Conservation (phyloP, 2,113 vertebrate genomes). For the Sinocyclocheilus anshuiensis region DNA sequence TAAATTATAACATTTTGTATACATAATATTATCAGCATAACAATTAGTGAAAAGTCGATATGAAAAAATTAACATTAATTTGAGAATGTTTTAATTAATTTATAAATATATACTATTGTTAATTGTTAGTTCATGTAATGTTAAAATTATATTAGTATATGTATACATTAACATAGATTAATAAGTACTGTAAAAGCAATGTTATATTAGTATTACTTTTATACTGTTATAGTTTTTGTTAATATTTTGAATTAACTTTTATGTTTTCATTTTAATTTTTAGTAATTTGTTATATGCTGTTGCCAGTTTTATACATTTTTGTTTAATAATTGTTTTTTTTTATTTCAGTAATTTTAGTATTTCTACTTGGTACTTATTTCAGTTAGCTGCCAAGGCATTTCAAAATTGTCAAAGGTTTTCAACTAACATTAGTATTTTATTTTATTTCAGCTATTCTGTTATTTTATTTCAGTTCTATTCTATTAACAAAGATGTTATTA, state of each 20-base stretch:
- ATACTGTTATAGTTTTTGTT: background rate
- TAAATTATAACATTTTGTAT: no score
- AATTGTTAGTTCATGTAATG: background rate
- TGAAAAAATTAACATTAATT: background rate
- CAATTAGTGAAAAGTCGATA: constrained; percentile 43
- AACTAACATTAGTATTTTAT: no score
- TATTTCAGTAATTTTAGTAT: background rate
- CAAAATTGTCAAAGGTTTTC: no score
- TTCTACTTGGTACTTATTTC: background rate
- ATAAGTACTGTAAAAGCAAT: background rate
- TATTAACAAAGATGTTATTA: background rate
- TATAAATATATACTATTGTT: background rate
- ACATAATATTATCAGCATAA: background rate
- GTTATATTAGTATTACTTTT: background rate
- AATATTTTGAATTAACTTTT: no score
- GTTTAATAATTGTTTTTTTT: background rate
- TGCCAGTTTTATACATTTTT: background rate
- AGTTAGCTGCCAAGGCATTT: no score
- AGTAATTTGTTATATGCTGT: no score
- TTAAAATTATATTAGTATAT: no score
- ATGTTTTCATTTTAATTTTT: background rate
- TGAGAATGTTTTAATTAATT: background rate
- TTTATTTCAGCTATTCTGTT: no score
- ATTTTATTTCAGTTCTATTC: background rate
- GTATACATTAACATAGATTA: background rate